Evolutionary conservation across 92 coral and sea anemone species (phyloP).

Genomic region (Diadumene lineata): DNA sequence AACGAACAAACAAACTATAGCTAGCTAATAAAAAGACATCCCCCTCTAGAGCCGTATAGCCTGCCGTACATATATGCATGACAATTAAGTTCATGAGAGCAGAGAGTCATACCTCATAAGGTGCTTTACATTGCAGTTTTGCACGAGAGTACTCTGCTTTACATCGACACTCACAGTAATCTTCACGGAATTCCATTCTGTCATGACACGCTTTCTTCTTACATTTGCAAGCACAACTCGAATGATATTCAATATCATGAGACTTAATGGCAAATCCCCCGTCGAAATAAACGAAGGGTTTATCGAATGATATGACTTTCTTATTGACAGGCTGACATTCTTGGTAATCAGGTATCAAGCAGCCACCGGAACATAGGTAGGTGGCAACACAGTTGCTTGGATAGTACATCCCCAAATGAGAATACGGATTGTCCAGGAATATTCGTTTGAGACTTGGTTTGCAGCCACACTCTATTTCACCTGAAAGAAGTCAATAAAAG

Average conservation of each 20-base stretch:
- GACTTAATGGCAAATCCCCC: background rate
- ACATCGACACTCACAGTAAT: slow-evolving; percentile 10
- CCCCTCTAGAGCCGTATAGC: too few species aligned
- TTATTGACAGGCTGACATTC: background rate
- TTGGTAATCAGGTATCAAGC: background rate
- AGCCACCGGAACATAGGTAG: background rate
- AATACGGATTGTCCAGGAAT: background rate
- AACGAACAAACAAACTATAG: too few species aligned
- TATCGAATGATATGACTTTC: background rate
- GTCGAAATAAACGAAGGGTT: background rate
- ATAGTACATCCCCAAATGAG: background rate
- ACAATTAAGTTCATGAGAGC: too few species aligned
- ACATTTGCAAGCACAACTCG: slow-evolving; percentile 13
- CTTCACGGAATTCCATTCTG: background rate
- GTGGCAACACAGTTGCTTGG: background rate
- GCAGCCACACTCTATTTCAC: background rate
- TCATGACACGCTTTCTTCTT: slow-evolving; percentile 2
- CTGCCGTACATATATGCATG: too few species aligned
- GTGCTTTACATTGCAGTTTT: background rate
- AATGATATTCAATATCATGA: slow-evolving; percentile 8
- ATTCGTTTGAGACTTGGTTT: background rate
- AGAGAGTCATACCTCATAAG: slow-evolving; percentile 16
- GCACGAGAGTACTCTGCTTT: slow-evolving; percentile 5
- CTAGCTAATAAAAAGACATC: too few species aligned
- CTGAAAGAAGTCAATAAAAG: too few species aligned